phyloP scores from a whole-genome alignment of 2,113 vertebrate genomes.

The Microcebus tavaratra region DNA sequence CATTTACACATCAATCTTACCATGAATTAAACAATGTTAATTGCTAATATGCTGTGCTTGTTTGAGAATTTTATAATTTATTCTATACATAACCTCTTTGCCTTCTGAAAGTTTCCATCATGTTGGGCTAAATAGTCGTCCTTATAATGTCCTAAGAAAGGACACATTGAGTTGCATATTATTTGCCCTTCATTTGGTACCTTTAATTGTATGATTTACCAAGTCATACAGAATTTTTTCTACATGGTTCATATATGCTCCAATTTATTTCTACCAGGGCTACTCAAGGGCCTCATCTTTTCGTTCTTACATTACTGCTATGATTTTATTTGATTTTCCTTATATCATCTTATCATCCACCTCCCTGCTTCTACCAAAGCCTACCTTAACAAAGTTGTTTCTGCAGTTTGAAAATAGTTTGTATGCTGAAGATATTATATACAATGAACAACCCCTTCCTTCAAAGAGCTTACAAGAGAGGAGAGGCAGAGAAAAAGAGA shows the following conservation, averaged over 20 bases:
- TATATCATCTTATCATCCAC: background rate
- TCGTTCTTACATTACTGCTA: background rate
- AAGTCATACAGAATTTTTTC: background rate
- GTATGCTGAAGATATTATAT: background rate
- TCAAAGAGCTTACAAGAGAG: background rate
- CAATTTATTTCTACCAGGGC: background rate
- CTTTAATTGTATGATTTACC: background rate
- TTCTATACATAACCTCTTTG: background rate
- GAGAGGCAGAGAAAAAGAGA: no score
- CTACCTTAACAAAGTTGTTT: background rate
- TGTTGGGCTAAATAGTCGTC: background rate
- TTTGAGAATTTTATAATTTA: background rate
- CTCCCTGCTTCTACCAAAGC: background rate
- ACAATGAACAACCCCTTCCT: background rate
- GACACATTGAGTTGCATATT: background rate
- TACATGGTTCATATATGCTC: background rate
- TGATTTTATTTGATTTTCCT: background rate
- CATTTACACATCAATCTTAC: background rate
- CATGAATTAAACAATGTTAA: background rate
- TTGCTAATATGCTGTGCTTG: background rate
- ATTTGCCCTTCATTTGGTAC: background rate
- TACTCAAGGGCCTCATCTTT: background rate
- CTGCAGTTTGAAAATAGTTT: background rate
- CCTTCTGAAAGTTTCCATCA: background rate
- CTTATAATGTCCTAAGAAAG: background rate